Evolutionary conservation across 2,888 invertebrate species (phyloP), one percentile per base, ranked within the genome.

Genomic region (Trissolcus japonicus): DNA sequence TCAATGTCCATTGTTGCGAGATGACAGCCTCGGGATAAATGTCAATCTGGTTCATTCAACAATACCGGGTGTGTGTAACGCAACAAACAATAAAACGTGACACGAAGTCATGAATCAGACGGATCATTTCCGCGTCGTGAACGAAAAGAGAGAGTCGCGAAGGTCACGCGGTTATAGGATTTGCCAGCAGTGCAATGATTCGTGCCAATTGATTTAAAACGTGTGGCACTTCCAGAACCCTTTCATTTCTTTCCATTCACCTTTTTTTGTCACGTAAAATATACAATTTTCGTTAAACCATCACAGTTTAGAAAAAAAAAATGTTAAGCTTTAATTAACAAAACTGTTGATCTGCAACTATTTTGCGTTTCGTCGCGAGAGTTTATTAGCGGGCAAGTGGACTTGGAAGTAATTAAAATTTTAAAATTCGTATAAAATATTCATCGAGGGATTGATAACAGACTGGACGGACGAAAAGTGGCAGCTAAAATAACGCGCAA

Each of bases 101-200:
- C 63, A 60, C 48, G 60, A 67, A 71, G 62, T 57, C 41, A 59
- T 76, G 76, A 76, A 76, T 76, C 76, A 71, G 66, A 6, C 59
- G 63, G 60, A 56, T 66, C 74, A 62, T 65, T 69, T 77, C 71
- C 76, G 76, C 72, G 57, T 71, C 46, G 71, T 50, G 73, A 68
- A 56, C 62, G 65, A 62, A 68, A 79, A 74, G 67, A 75, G 76
- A 76, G 74, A 76, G 76, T 66, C 68, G 66, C 74, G 76, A 79
- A 77, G 79, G 77, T 75, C 79, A 75, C 54, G 71, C 75, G 71
- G 74, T 25, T 1, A 66, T 72, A 75, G 75, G 68, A 72, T 66
- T 75, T 69, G 59, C 65, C 72, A 50, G n/a, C 57, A 43, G 68
- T 71, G 59, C 67, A 69, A 60, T 67, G 66, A 67, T 63, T 48